Evolutionary conservation across 2,888 invertebrate species (phyloP), one percentile per base, ranked within the genome.

Genomic region (Dryobota labecula): DNA sequence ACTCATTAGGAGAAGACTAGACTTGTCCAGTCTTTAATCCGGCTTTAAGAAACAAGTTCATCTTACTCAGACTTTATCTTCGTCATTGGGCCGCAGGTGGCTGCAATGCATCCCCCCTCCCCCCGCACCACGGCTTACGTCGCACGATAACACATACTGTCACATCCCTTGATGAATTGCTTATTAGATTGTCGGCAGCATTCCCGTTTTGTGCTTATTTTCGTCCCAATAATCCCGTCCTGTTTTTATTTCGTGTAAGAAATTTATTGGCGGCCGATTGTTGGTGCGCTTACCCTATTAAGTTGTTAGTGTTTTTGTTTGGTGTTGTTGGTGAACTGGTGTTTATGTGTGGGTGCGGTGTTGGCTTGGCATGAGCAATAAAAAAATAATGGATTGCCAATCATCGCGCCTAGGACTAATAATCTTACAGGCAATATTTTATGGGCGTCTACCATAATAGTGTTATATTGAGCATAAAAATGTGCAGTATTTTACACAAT

Each of bases 111-210:
- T 62, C 82, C 76, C 75, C 73, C 70, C 66, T 57, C 75, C 73
- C 73, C 67, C 69, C 75, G 56, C 43, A 63, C 76, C 76, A 47
- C 72, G 72, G 68, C 82, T 82, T 79, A 81, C 88, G 86, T 84
- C 80, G 68, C 78, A 87, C 90, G 92, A 92, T 92, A 94, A 93
- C 93, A 93, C 89, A 90, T 86, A 92, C 93, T 93, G 94, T 94
- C 94, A 94, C 93, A 92, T 91, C 89, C 79, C 88, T 88, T 95
- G 94, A 95, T 95, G 94, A 95, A 94, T 94, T 92, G 93, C 93
- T 93, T 93, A 94, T 94, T 94, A 94, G 92, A 92, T 93, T 92
- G 93, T 92, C 92, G 88, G 88, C 88, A 88, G 71, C 87, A 89
- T 87, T 86, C 85, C 77, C 88, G 88, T 91, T 91, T 90, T 90